Conservation (phyloP, 37 sponge, comb jelly and placozoan genomes). For the Eunapius fragilis region DNA sequence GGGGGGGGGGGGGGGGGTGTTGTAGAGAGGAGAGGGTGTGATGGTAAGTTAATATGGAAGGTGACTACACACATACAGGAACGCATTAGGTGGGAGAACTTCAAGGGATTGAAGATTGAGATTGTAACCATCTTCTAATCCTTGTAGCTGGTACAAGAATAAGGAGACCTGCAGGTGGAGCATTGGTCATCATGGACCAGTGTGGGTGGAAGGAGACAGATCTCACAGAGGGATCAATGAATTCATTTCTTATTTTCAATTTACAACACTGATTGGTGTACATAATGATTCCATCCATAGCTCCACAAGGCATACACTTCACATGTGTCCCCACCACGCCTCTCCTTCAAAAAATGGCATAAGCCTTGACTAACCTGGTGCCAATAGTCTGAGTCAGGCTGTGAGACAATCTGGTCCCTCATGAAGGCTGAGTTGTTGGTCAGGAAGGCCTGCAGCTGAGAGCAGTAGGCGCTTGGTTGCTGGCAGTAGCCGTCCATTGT, state of each 20-base stretch:
- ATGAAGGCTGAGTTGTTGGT: slow-evolving; percentile 49
- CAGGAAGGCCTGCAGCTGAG: slow-evolving; percentile 55
- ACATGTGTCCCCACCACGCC: slow-evolving; percentile 9
- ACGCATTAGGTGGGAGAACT: slow-evolving; percentile 49
- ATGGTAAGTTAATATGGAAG: too few relatives aligned
- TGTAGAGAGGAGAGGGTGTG: not conserved
- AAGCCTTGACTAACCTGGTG: slow-evolving; percentile 26
- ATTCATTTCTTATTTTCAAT: too few relatives aligned
- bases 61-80: slow-evolving; percentile 62
- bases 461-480: slow-evolving; percentile 41
- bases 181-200: too few relatives aligned
- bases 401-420: not conserved
- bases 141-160: slow-evolving; percentile 60
- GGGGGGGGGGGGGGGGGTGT: not conserved
- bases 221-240: too few relatives aligned
- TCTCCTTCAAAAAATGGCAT: too few relatives aligned
- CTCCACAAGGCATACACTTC: too few relatives aligned
- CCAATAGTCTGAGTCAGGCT: slow-evolving; percentile 44
- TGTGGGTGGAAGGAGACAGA: too few relatives aligned
- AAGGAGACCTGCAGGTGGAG: slow-evolving; percentile 18
- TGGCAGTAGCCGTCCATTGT: slow-evolving; percentile 64
- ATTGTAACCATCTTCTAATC: slow-evolving; percentile 69
- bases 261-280: too few relatives aligned
- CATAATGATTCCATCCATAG: too few relatives aligned
- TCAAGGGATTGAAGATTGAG: slow-evolving; percentile 11